phyloP scores from a whole-genome alignment of 2,888 invertebrate species.

The Tromatobia lineatoria region DNA sequence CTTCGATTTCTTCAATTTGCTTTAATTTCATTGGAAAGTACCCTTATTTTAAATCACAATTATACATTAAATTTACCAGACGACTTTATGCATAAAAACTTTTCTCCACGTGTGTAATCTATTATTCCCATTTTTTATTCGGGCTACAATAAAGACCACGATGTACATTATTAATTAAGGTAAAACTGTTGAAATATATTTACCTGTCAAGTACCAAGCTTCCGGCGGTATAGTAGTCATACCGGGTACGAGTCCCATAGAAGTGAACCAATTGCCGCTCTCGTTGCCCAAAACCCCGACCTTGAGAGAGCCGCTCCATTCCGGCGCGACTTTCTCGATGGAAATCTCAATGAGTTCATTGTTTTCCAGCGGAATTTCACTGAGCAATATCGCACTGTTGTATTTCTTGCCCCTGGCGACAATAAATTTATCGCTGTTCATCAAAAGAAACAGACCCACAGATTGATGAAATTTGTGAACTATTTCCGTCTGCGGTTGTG shows the following conservation, averaged over 20 bases:
- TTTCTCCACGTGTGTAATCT: too few species aligned
- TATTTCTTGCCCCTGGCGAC: slow-evolving; percentile 89
- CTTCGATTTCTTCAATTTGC: too few species aligned
- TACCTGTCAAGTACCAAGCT: slow-evolving; percentile 90
- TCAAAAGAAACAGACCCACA: slow-evolving; percentile 90
- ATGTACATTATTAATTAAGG: neutral
- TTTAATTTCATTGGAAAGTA: too few species aligned
- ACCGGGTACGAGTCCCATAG: slow-evolving; percentile 88
- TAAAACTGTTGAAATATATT: slow-evolving; percentile 36
- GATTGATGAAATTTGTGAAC: slow-evolving; percentile 87
- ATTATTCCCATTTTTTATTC: too few species aligned
- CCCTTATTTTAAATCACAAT: too few species aligned
- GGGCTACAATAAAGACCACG: too few species aligned
- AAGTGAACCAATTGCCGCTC: slow-evolving; percentile 81
- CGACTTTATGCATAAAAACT: too few species aligned
- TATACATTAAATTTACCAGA: too few species aligned
- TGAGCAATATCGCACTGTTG: slow-evolving; percentile 89
- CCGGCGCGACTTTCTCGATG: slow-evolving; percentile 88
- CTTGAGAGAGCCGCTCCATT: slow-evolving; percentile 91
- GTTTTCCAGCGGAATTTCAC: slow-evolving; percentile 90
- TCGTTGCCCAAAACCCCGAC: slow-evolving; percentile 93
- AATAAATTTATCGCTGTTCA: slow-evolving; percentile 89
- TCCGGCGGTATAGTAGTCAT: slow-evolving; percentile 89
- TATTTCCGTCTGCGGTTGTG: slow-evolving; percentile 85
- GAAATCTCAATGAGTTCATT: slow-evolving; percentile 94